phyloP scores from a whole-genome alignment of 1,140 invertebrate genomes.

The Neotoxoptera formosana region DNA sequence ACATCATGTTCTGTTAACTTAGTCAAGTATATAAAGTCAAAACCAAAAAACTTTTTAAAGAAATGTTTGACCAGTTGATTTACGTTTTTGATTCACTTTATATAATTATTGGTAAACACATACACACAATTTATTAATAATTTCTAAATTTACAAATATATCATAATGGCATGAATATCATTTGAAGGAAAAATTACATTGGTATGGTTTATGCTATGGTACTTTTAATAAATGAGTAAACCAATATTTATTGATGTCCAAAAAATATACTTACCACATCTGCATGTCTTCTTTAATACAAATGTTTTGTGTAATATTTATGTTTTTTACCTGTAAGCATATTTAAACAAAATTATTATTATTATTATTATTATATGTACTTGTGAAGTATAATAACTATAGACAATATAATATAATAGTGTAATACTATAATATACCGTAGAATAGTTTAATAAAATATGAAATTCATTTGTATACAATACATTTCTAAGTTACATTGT shows the following conservation, averaged over 20 bases:
- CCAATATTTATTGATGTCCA: neutral
- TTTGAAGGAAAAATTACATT: neutral
- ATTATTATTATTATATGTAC: conserved; percentile 18
- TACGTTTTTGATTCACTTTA: neutral
- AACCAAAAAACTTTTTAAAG: too few relatives aligned
- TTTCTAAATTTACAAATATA: neutral
- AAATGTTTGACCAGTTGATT: neutral
- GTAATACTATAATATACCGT: neutral
- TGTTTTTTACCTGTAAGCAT: neutral
- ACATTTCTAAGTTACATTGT: conserved; percentile 10
- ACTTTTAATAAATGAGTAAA: neutral
- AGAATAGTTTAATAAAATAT: conserved; percentile 25
- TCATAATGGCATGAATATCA: neutral
- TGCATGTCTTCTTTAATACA: neutral
- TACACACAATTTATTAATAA: neutral
- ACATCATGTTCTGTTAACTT: neutral
- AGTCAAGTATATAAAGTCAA: neutral
- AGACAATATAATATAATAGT: neutral
- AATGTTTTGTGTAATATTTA: neutral
- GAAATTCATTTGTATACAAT: conserved; percentile 28
- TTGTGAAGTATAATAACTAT: neutral
- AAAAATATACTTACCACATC: neutral
- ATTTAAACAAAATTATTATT: neutral
- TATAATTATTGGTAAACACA: neutral
- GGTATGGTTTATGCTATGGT: neutral